Evolutionary conservation across 1,140 invertebrate species (phyloP).

Genomic region (Metopolophium dirhodum): DNA sequence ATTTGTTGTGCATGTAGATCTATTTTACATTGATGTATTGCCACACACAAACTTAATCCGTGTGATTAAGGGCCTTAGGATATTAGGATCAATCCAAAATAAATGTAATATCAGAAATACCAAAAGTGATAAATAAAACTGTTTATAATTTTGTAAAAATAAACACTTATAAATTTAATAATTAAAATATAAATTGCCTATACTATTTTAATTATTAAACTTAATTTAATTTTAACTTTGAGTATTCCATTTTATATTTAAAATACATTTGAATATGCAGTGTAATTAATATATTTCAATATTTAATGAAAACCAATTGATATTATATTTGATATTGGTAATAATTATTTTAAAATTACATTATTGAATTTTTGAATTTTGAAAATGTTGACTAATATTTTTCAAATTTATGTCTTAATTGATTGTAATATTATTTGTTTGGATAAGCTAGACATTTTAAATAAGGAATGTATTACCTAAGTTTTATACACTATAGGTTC

Average conservation of each 20-base stretch:
- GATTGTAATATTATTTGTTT: background rate
- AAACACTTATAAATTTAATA: background rate
- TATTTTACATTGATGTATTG: background rate
- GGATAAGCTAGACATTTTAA: slow-evolving; percentile 7
- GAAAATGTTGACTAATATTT: background rate
- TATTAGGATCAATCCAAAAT: background rate
- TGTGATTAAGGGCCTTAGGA: background rate
- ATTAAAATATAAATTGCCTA: background rate
- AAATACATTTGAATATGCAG: background rate
- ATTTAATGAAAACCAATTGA: background rate
- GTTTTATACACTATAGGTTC: slow-evolving; percentile 71
- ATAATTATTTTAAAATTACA: background rate
- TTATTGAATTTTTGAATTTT: background rate
- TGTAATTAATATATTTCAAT: background rate
- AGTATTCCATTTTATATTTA: background rate
- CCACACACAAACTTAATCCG: background rate
- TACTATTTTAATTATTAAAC: background rate
- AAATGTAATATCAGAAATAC: background rate
- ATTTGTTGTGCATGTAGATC: background rate
- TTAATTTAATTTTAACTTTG: background rate
- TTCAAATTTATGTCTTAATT: background rate
- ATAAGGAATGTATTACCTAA: background rate
- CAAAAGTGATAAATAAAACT: background rate
- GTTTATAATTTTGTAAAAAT: background rate
- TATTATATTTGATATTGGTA: background rate